Percentiles rank a stretch among this genome's conserved stretches.
These are phyloP conservation scores for Drosophila elegans DNA, from an alignment of 1,140 invertebrate genomes.

Conservation along the genomic window DNA sequence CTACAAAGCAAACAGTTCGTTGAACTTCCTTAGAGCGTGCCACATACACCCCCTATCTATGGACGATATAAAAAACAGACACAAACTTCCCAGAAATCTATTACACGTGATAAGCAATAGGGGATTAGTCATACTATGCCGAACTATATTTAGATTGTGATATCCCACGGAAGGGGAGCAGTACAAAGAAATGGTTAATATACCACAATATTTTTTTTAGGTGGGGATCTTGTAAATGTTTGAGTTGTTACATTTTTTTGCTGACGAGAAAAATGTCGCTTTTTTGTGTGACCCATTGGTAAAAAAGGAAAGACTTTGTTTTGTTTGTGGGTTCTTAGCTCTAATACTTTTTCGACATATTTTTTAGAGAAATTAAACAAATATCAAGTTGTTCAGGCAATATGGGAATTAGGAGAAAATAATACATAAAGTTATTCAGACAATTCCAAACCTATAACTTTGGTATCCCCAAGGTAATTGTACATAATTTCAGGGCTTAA, in stretches of 20 bases:
- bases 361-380: neutral
- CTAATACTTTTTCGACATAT: neutral
- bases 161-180: conserved; percentile 10
- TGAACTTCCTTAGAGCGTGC: conserved; percentile 76
- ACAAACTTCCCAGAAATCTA: conserved; percentile 51
- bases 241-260: neutral
- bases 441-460: neutral
- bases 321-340: neutral
- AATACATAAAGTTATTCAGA: neutral
- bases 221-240: conserved; percentile 15
- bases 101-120: conserved; percentile 35
- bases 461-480: neutral
- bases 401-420: neutral
- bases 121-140: conserved; percentile 47
- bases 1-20: conserved; percentile 68
- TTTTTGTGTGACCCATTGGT: neutral
- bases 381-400: conserved; percentile 1
- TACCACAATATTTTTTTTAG: neutral
- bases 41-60: conserved; percentile 38
- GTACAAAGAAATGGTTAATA: conserved; percentile 13
- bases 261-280: neutral
- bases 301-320: neutral
- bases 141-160: conserved; percentile 30
- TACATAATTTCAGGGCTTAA: neutral
- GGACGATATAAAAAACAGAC: conserved; percentile 29